Conservation (phyloP, 2,113 vertebrate genomes). For the Apteryx mantelli region DNA sequence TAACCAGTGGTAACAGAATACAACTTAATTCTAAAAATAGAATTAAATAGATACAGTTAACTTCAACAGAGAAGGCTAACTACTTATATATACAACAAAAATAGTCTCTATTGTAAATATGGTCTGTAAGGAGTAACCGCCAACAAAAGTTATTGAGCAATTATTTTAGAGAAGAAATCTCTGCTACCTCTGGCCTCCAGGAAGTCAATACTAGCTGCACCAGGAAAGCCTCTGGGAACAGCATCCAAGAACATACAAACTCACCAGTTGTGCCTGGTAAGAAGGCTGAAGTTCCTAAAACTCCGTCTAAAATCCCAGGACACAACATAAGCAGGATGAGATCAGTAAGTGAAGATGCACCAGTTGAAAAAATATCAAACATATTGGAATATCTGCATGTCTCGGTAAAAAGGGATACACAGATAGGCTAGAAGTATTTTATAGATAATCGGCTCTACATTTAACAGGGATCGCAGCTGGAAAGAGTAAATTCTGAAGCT, state of each 20-base stretch:
- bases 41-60: background rate
- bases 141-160: background rate
- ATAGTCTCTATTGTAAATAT: background rate
- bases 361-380: background rate
- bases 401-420: background rate
- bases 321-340: background rate
- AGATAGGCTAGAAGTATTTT: conserved; percentile 19
- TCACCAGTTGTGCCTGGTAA: background rate
- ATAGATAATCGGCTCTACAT: background rate
- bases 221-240: background rate
- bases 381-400: background rate
- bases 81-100: background rate
- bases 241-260: background rate
- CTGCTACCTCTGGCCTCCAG: background rate
- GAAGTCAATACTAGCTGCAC: background rate
- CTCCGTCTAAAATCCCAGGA: background rate
- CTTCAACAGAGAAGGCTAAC: background rate
- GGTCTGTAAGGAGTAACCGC: background rate
- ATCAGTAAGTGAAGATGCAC: background rate
- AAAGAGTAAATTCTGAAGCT: background rate
- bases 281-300: background rate
- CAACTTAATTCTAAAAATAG: background rate
- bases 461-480: background rate
- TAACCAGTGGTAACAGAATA: background rate
- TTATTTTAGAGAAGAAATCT: background rate